Evolutionary conservation across 2,113 vertebrate genomes (phyloP).

Genomic region (crab-eating macaque (Macaca fascicularis)): DNA sequence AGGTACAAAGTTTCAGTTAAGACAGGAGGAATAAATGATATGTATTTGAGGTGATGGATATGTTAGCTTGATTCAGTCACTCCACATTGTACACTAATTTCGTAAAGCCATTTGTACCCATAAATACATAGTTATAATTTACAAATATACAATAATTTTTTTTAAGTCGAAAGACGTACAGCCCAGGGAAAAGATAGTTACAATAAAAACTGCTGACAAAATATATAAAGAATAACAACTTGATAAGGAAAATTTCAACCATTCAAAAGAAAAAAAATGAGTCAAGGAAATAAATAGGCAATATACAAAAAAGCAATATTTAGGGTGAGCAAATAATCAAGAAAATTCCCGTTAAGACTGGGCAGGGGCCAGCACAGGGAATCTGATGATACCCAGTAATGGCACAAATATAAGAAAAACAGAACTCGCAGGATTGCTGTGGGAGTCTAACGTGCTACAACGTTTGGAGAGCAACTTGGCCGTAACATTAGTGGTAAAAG

Average conservation of each 20-base stretch:
- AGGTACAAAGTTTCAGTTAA: neutral
- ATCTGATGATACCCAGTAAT: neutral
- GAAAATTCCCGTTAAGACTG: neutral
- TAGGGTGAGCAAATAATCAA: neutral
- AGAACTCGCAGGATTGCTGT: neutral
- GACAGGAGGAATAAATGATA: neutral
- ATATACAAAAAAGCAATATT: neutral
- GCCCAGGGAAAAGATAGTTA: neutral
- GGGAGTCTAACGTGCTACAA: neutral
- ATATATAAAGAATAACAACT: neutral
- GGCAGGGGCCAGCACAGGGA: neutral
- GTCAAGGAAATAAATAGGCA: neutral
- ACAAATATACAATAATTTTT: neutral
- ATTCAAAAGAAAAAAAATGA: neutral
- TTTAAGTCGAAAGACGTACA: neutral
- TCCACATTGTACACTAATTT: neutral
- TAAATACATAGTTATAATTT: neutral
- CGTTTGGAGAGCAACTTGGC: neutral
- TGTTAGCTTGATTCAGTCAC: neutral
- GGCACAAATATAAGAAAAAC: neutral
- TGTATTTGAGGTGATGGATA: neutral
- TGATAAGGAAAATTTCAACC: neutral
- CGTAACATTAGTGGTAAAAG: neutral
- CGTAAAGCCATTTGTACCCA: neutral
- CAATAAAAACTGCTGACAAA: neutral